Conservation (phyloP, 2,113 vertebrate species). For the Eira barbara region DNA sequence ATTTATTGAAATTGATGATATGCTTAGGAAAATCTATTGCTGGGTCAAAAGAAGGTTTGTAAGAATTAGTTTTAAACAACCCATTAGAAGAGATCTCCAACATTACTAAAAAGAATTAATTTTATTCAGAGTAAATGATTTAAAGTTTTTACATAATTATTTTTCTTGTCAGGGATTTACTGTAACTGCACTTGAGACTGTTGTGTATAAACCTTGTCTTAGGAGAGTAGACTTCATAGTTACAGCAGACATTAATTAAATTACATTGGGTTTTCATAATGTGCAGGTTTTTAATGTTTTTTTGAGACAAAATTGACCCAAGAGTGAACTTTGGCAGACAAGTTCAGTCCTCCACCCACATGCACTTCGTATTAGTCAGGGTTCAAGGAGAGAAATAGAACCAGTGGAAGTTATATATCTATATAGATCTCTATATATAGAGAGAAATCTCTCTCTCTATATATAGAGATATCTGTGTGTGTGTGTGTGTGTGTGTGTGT, state of each 20-base stretch:
- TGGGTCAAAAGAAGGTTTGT: not conserved
- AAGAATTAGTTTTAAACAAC: not conserved
- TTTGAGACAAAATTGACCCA: not conserved
- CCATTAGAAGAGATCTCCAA: not conserved
- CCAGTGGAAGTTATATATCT: not conserved
- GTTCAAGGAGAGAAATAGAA: slow-evolving; percentile 11
- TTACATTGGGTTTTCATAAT: not conserved
- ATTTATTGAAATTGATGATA: slow-evolving; percentile 24
- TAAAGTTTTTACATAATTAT: slow-evolving; percentile 4
- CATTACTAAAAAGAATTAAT: not conserved
- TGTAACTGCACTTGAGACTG: not conserved
- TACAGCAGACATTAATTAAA: slow-evolving; percentile 23
- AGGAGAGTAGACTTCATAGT: not conserved
- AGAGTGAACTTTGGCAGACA: not conserved
- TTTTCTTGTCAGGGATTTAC: not conserved
- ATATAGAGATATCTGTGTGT: not conserved
- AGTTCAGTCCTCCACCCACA: not conserved
- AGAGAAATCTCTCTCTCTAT: too few species aligned
- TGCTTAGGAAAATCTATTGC: slow-evolving; percentile 6
- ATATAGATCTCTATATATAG: not conserved
- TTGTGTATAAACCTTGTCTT: not conserved
- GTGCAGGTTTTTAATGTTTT: not conserved
- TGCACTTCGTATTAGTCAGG: not conserved
- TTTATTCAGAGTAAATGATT: slow-evolving; percentile 34
- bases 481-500: too few species aligned